Evolutionary conservation across 2,888 invertebrate genomes (phyloP).

Genomic region (Temnothorax ravouxi): DNA sequence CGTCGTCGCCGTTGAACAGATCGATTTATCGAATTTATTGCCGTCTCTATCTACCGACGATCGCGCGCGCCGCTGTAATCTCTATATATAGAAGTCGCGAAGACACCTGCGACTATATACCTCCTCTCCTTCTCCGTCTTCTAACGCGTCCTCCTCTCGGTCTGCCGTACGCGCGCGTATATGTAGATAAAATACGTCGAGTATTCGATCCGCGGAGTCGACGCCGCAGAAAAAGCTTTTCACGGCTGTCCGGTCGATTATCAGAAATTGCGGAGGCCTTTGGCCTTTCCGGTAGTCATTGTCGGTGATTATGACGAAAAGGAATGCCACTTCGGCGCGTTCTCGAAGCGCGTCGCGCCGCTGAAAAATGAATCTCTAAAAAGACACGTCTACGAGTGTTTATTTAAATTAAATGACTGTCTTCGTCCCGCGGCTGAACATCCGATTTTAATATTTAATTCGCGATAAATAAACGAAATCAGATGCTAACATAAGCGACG

Average conservation of each 20-base stretch:
- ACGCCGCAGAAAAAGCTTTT: slow-evolving; percentile 41
- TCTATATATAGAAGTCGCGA: slow-evolving; percentile 76
- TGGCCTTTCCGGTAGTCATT: slow-evolving; percentile 50
- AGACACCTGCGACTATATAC: slow-evolving; percentile 66
- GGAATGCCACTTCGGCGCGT: slow-evolving; percentile 35
- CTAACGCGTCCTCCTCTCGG: background rate
- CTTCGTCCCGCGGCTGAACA: background rate
- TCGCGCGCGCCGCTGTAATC: slow-evolving; percentile 68
- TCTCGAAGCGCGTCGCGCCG: slow-evolving; percentile 9
- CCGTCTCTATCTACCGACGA: slow-evolving; percentile 63
- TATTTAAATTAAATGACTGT: slow-evolving; percentile 26
- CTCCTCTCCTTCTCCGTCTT: slow-evolving; percentile 32
- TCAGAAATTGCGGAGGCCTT: slow-evolving; percentile 48
- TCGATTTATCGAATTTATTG: slow-evolving; percentile 78
- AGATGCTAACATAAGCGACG: background rate
- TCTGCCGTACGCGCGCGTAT: background rate
- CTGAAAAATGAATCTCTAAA: slow-evolving; percentile 42
- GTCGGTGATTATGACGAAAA: slow-evolving; percentile 48
- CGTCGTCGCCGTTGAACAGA: slow-evolving; percentile 64
- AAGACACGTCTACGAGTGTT: background rate
- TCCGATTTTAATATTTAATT: background rate
- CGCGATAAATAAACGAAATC: background rate
- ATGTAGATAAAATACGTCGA: slow-evolving; percentile 24
- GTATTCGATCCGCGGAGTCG: slow-evolving; percentile 17
- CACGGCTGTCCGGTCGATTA: slow-evolving; percentile 57